Percentiles rank a stretch among this genome's conserved stretches.
These are phyloP conservation scores for Chloropsis hardwickii DNA, from an alignment of 2,113 vertebrate genomes.

Conservation along the genomic window DNA sequence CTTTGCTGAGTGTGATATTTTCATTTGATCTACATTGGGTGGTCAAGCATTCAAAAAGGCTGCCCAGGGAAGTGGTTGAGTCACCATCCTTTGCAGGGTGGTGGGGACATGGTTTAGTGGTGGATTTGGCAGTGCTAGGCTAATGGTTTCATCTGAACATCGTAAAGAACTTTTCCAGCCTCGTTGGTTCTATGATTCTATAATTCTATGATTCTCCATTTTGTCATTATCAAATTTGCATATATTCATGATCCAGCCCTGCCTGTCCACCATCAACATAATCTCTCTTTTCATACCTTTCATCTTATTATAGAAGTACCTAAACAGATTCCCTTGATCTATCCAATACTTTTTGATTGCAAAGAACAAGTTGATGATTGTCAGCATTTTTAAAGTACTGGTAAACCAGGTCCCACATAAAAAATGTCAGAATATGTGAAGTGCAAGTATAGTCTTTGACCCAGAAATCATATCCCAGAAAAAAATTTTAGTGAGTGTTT, in stretches of 20 bases:
- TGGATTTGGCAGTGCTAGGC: not conserved
- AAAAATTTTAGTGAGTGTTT: not conserved
- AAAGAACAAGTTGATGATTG: not conserved
- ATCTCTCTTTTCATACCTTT: not conserved
- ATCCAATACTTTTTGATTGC: not conserved
- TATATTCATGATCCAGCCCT: not conserved
- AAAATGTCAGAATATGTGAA: not conserved
- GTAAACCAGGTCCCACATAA: not conserved
- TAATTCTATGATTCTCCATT: not conserved
- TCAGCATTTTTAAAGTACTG: not conserved
- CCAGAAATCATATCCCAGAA: not conserved
- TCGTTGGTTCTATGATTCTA: not conserved
- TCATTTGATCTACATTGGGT: not conserved
- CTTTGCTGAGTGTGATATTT: not conserved
- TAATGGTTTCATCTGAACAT: not conserved
- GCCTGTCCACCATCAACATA: not conserved
- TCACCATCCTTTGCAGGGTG: not conserved
- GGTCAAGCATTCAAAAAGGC: not conserved
- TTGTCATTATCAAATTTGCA: not conserved
- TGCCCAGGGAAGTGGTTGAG: not conserved
- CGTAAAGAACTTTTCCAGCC: not conserved
- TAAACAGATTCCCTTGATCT: not conserved
- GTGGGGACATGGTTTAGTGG: too few relatives aligned
- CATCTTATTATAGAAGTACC: not conserved
- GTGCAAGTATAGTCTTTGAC: not conserved